A percentile compares a stretch with the other conserved stretches of the same genome.
Conservation (phyloP, 2,888 invertebrate species). For the Chaetoderma sp. region DNA sequence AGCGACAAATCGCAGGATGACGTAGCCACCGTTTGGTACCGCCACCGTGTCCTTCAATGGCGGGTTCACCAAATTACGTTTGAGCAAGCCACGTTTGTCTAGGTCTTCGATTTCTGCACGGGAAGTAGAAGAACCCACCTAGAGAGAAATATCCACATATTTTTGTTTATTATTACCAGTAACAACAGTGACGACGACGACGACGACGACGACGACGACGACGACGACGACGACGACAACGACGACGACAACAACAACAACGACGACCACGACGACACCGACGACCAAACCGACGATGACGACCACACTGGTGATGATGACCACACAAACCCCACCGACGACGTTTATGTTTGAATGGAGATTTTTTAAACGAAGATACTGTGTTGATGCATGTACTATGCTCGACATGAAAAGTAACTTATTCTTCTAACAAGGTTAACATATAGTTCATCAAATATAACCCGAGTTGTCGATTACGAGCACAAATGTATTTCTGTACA, state of each 20-base stretch:
- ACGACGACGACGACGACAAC: constrained; percentile 9
- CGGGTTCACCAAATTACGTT: constrained; percentile 37
- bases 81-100: constrained; percentile 38
- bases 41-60: constrained; percentile 43
- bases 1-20: constrained; percentile 44
- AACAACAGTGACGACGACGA: not conserved
- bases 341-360: too few relatives aligned
- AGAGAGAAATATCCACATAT: too few relatives aligned
- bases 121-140: constrained; percentile 18
- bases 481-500: too few relatives aligned
- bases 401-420: too few relatives aligned
- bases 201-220: not conserved
- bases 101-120: constrained; percentile 29
- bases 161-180: too few relatives aligned
- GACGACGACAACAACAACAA: constrained; percentile 15
- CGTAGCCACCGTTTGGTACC: constrained; percentile 39
- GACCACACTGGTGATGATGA: constrained; percentile 20
- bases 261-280: constrained; percentile 17
- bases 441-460: too few relatives aligned
- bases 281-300: constrained; percentile 12
- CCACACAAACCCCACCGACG: too few relatives aligned
- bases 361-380: too few relatives aligned
- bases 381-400: too few relatives aligned
- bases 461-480: too few relatives aligned
- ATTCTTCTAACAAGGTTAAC: too few relatives aligned